Evolutionary conservation across 2,113 vertebrate genomes (phyloP), one percentile per base, ranked within the genome.

Genomic region (Thalassarche chlororhynchos): DNA sequence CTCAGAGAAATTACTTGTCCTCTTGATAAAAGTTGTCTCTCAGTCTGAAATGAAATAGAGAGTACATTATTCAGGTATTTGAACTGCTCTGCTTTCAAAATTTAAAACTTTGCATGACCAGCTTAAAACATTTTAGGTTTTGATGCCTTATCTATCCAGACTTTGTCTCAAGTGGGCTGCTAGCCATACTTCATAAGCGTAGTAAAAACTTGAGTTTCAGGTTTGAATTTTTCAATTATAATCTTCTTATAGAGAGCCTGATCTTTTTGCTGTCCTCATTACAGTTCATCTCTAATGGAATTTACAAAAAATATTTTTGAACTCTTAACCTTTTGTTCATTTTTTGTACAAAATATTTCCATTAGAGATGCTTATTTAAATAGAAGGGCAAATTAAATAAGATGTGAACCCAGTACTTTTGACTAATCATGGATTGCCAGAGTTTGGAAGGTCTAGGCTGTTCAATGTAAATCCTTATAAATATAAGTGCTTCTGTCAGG

Each of bases 251-350:
- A 81, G 78, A 70, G 31, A 94, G 75, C 34, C 60, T 97, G 93
- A 96, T 94, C 82, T 77, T 87, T 90, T 49, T 88, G 78, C 84
- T 96, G 47, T 96, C 87, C 96, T 97, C 89, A 96, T 97, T 96
- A 96, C 55, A 68, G 82, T 94, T 93, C 87, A 94, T 96, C 89
- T 89, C 89, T 71, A 84, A 93, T 68, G 81, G 92, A 93, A 91
- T 94, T 95, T 94, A 76, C 42, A 38, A 54, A 90, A 83, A 90
- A 47, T 81, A 71, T 66, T 90, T 85, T 82, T 96, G 91, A 87
- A 70, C 80, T 88, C 60, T 76, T 96, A 52, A 94, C 93, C 95
- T 93, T 97, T 93, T 96, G 93, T 94, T 94, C 83, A 51, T 71
- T 95, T 94, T 91, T 93, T 55, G 65, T 54, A 77, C 89, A 95